These are phyloP conservation scores for Sebastes cheni DNA, from an alignment of 2,797 vertebrate genomes.

Conservation along the genomic window DNA sequence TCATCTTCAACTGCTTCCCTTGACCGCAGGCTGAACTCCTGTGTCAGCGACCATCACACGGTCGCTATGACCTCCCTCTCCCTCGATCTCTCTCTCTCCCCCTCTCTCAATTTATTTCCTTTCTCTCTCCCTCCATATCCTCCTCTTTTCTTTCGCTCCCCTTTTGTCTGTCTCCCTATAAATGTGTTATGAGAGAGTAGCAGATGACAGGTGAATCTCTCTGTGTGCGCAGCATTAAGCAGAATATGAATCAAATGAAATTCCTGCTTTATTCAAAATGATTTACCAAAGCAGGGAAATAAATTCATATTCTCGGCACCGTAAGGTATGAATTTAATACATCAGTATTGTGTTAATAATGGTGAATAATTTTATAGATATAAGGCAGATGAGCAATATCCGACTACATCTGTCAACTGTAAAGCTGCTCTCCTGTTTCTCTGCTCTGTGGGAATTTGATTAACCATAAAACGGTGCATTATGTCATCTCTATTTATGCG, in stretches of 20 bases:
- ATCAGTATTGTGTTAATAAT: slow-evolving; percentile 6
- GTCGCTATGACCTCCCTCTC: slow-evolving; percentile 77
- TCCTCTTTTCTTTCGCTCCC: slow-evolving; percentile 59
- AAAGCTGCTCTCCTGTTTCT: slow-evolving; percentile 62
- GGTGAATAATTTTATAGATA: slow-evolving; percentile 35
- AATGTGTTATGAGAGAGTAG: slow-evolving; percentile 68
- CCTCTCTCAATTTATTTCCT: slow-evolving; percentile 72
- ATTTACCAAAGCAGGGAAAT: slow-evolving; percentile 24
- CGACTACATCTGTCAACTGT: slow-evolving; percentile 71
- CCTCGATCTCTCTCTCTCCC: slow-evolving; percentile 37
- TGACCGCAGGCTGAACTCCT: slow-evolving; percentile 86
- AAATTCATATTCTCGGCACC: neutral
- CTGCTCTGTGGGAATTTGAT: slow-evolving; percentile 82
- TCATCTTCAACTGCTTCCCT: slow-evolving; percentile 89
- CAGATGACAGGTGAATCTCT: slow-evolving; percentile 74
- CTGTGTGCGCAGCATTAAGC: slow-evolving; percentile 45
- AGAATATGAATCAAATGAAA: slow-evolving; percentile 56
- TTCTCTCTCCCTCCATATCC: slow-evolving; percentile 65
- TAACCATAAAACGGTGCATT: slow-evolving; percentile 83
- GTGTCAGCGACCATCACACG: slow-evolving; percentile 85
- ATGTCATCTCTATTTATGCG: slow-evolving; percentile 81
- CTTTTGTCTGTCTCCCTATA: slow-evolving; percentile 69
- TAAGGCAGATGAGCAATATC: slow-evolving; percentile 61
- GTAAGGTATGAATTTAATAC: neutral
- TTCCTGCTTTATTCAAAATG: slow-evolving; percentile 32